These are phyloP conservation scores for Staurois parvus DNA, from an alignment of 2,797 vertebrate genomes.

Conservation along the genomic window DNA sequence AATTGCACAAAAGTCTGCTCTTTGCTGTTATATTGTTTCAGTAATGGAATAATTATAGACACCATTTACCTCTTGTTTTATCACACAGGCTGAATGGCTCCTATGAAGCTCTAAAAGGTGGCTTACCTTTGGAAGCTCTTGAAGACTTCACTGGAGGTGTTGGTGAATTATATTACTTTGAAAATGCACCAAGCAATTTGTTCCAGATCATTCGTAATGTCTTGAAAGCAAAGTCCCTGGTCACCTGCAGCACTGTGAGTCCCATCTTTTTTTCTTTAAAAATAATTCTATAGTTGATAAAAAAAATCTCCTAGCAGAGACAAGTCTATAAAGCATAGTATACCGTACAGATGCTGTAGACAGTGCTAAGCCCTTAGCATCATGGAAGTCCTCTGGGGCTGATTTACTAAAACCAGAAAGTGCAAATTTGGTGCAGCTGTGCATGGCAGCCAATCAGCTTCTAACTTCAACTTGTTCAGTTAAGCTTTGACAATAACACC, in stretches of 20 bases:
- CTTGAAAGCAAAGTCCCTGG: conserved; percentile 78
- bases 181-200: conserved; percentile 76
- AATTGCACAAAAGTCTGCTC: no score
- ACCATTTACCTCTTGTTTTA: background rate
- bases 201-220: conserved; percentile 84
- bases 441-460: no score
- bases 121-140: conserved; percentile 86
- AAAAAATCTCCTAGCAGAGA: no score
- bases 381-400: background rate
- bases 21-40: no score
- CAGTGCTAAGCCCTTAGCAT: no score
- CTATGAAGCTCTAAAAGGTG: conserved; percentile 87
- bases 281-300: no score
- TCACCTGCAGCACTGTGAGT: conserved; percentile 80
- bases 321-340: no score
- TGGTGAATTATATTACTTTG: conserved; percentile 81
- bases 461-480: no score
- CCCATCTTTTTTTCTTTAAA: background rate
- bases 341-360: no score
- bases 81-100: conserved; percentile 80
- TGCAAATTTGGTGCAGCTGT: no score
- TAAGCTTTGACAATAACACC: no score
- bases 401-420: no score
- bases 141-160: conserved; percentile 94
- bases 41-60: background rate